Evolutionary conservation across 2,888 invertebrate species (phyloP).

Genomic region (Pasiphila rectangulata): DNA sequence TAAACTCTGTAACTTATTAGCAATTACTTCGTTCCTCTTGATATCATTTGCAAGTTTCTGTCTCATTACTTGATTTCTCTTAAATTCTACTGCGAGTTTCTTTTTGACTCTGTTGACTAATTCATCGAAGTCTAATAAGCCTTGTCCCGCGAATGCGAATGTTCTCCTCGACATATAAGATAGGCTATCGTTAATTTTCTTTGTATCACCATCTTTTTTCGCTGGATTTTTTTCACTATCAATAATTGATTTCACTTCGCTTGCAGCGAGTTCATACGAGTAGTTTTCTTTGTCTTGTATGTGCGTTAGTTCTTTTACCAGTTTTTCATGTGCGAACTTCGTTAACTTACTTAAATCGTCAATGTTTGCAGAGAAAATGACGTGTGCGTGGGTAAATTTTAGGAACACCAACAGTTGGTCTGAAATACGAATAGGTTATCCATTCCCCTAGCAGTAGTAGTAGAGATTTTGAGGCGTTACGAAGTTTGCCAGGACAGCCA

Average conservation of each 20-base stretch:
- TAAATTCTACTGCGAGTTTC: constrained; percentile 33
- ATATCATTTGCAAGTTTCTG: no score
- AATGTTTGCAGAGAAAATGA: constrained; percentile 46
- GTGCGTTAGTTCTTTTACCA: constrained; percentile 41
- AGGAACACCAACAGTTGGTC: constrained; percentile 17
- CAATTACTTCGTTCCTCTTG: no score
- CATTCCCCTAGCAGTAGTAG: no score
- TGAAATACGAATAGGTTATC: constrained; percentile 5
- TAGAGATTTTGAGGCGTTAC: no score
- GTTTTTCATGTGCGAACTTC: constrained; percentile 40
- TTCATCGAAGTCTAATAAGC: constrained; percentile 41
- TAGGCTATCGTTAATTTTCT: no score
- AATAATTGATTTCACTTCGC: background rate
- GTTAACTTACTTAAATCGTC: constrained; percentile 50
- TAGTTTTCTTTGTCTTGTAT: constrained; percentile 23
- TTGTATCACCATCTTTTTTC: background rate
- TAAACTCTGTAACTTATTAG: no score
- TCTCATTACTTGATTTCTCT: background rate
- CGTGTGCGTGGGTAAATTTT: constrained; percentile 21
- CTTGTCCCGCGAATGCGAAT: constrained; percentile 16
- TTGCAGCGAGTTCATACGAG: no score
- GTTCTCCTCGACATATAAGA: constrained; percentile 14
- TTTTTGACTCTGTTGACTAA: constrained; percentile 44
- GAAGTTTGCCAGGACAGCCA: no score
- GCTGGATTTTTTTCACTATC: background rate